Conservation (phyloP, 23 tunicate genomes). For the Trididemnum nubilum region DNA sequence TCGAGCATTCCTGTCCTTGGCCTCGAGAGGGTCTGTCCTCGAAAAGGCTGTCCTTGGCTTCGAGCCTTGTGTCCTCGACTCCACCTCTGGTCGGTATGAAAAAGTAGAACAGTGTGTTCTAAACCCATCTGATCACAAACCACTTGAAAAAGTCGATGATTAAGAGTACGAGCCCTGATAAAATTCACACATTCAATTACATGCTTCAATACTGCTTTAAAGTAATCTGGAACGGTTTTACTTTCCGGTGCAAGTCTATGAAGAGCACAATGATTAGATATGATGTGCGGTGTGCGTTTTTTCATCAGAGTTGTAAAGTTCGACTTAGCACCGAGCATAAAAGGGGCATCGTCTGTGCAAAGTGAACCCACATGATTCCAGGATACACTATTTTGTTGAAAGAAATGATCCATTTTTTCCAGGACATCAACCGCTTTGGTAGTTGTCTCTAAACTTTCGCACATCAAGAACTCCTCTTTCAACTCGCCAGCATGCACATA, state of each 20-base stretch:
- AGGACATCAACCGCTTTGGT: slow-evolving; percentile 28
- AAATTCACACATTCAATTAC: too few relatives aligned
- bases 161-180: too few relatives aligned
- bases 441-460: slow-evolving; percentile 26
- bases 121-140: background rate
- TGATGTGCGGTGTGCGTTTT: slow-evolving; percentile 14
- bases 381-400: background rate
- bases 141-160: too few relatives aligned
- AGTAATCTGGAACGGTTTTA: slow-evolving; percentile 19
- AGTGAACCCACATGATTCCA: slow-evolving; percentile 27
- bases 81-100: too few relatives aligned
- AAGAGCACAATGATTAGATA: slow-evolving; percentile 24
- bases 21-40: too few relatives aligned
- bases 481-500: slow-evolving; percentile 29
- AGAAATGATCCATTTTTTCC: slow-evolving; percentile 12
- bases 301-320: slow-evolving; percentile 25
- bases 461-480: slow-evolving; percentile 21
- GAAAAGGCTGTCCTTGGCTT: too few relatives aligned
- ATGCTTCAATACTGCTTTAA: slow-evolving; percentile 21
- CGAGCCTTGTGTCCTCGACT: too few relatives aligned
- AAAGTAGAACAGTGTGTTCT: too few relatives aligned
- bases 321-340: slow-evolving; percentile 27
- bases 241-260: slow-evolving; percentile 24
- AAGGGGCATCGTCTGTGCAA: slow-evolving; percentile 25
- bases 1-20: too few relatives aligned